Evolutionary conservation across 1,140 invertebrate species (phyloP).

Genomic region (Galleria mellonella): DNA sequence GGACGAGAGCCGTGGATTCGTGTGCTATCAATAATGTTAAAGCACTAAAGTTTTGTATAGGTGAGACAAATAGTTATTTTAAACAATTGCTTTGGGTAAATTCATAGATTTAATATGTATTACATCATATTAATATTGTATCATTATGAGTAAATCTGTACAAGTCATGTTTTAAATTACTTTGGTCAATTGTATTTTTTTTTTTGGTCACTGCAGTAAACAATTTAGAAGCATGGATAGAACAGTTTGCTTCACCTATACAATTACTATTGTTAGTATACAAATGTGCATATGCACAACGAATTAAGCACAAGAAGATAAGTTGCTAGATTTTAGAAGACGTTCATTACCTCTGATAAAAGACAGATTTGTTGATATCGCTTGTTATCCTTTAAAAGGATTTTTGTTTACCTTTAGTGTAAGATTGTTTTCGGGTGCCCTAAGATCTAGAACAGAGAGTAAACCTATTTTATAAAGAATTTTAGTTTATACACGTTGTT

Average conservation of each 20-base stretch:
- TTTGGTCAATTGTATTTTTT: neutral
- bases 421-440: slow-evolving; percentile 51
- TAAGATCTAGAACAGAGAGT: slow-evolving; percentile 49
- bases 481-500: slow-evolving; percentile 55
- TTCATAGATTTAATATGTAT: too few species aligned
- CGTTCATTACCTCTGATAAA: slow-evolving; percentile 47
- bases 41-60: neutral
- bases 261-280: slow-evolving; percentile 20
- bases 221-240: neutral
- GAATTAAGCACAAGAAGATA: slow-evolving; percentile 43
- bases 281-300: slow-evolving; percentile 34
- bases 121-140: too few species aligned
- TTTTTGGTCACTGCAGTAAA: slow-evolving; percentile 2
- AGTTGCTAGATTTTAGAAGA: slow-evolving; percentile 51
- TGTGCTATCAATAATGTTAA: slow-evolving; percentile 36
- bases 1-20: slow-evolving; percentile 22
- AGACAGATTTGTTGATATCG: slow-evolving; percentile 56
- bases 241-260: slow-evolving; percentile 13
- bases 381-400: slow-evolving; percentile 71
- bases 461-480: slow-evolving; percentile 59
- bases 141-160: neutral
- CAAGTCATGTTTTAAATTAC: too few species aligned
- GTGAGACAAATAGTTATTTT: too few species aligned
- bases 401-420: slow-evolving; percentile 55
- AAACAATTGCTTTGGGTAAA: too few species aligned